Conservation (phyloP, 2,888 invertebrate species). For the Galerucella nymphaeae region DNA sequence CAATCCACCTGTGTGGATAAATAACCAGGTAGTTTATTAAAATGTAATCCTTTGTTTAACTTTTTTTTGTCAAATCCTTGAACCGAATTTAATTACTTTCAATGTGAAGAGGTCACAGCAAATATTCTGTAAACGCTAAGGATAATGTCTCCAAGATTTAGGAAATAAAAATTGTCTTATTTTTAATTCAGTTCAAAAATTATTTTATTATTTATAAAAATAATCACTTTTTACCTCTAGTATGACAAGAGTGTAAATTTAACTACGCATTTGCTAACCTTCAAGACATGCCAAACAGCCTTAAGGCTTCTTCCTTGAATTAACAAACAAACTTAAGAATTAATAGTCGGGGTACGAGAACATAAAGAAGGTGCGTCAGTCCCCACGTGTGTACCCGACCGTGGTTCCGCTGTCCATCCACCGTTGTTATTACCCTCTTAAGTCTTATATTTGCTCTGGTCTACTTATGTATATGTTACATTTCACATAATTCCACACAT, state of each 20-base stretch:
- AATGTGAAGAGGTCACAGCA: slow-evolving; percentile 44
- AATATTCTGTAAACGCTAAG: slow-evolving; percentile 30
- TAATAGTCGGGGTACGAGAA: slow-evolving; percentile 19
- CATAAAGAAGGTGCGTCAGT: slow-evolving; percentile 40
- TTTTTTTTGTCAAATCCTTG: slow-evolving; percentile 8
- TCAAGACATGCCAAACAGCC: slow-evolving; percentile 4
- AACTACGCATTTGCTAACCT: background rate
- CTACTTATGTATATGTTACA: slow-evolving; percentile 1
- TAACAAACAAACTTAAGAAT: slow-evolving; percentile 34
- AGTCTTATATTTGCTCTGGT: slow-evolving; percentile 10
- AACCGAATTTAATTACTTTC: slow-evolving; percentile 13
- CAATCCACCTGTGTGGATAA: background rate
- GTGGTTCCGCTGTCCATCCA: slow-evolving; percentile 44
- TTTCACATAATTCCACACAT: slow-evolving; percentile 16
- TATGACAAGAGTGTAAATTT: background rate
- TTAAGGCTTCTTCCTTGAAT: slow-evolving; percentile 30
- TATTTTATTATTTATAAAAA: too few species aligned
- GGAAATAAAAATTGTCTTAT: too few species aligned
- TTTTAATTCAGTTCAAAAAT: too few species aligned
- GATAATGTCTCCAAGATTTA: background rate
- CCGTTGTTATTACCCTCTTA: slow-evolving; percentile 15
- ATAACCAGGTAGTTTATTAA: background rate
- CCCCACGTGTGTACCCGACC: slow-evolving; percentile 43
- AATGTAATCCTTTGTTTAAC: slow-evolving; percentile 7
- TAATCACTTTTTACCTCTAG: too few species aligned